Evolutionary conservation across 1,140 invertebrate genomes (phyloP).

Genomic region (Ceratina japonica): DNA sequence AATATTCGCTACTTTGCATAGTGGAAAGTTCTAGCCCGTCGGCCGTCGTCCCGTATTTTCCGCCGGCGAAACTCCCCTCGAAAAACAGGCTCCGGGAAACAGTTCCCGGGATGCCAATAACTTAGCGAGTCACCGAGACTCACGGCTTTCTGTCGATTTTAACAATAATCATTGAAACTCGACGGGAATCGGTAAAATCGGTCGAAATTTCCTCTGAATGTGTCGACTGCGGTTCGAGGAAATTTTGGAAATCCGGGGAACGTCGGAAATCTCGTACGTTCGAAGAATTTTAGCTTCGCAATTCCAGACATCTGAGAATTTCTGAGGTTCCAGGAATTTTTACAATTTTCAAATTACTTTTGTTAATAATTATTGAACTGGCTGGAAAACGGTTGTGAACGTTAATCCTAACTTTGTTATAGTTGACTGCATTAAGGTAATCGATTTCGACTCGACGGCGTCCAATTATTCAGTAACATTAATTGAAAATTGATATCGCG

Average conservation of each 20-base stretch:
- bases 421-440: constrained; percentile 3
- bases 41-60: constrained; percentile 22
- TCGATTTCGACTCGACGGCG: not conserved
- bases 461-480: not conserved
- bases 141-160: not conserved
- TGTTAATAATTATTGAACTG: too few relatives aligned
- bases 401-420: not conserved
- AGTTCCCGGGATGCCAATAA: not conserved
- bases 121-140: too few relatives aligned
- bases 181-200: too few relatives aligned
- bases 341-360: too few relatives aligned
- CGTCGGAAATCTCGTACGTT: too few relatives aligned
- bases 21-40: constrained; percentile 22
- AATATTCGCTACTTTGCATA: constrained; percentile 44
- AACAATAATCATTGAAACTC: not conserved
- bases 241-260: not conserved
- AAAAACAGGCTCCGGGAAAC: not conserved
- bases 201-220: too few relatives aligned
- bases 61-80: constrained; percentile 16
- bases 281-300: too few relatives aligned
- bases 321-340: too few relatives aligned
- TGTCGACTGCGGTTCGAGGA: too few relatives aligned
- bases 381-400: not conserved
- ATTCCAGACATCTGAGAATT: too few relatives aligned
- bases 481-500: not conserved